Base-by-base conservation (phyloP, 2,888 invertebrate species). In the Parochlus steinenii region DNA sequence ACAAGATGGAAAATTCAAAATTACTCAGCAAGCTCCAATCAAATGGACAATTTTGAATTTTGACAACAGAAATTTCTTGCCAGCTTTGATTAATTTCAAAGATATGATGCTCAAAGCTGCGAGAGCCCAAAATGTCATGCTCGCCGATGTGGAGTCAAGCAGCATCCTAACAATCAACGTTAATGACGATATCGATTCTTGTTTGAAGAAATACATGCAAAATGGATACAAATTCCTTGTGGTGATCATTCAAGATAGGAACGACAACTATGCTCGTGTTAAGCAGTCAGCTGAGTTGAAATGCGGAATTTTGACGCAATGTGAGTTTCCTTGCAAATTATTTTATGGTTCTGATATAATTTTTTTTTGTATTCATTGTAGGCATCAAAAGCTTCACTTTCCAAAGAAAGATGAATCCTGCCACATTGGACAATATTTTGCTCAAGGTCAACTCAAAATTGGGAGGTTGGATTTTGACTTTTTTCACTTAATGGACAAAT, bases 401-500 rank as follows among this genome's bases (percentile, higher is more conserved):
- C 0, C 37, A 41, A 3, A 56, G 43, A 27, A 55, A 54, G 42
- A 57, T 75, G 50, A 75, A 70, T 43, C 47, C 48, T 0, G 63
- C 71, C 37, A 79, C 83, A 0, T 61, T 75, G 1, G 55, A 56
- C 1, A 86, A 85, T 48, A 75, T 86, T 40, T 51, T 83, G 11
- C 54, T 82, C 1, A 89, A 77, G 62, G 71, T 80, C 1, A 83
- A 83, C 49, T 72, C 82, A 0, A 92, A 92, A 55, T 49, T n/a
- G n/a, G n/a, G n/a, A n/a, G n/a, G n/a, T n/a, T n/a, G n/a, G n/a
- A n/a, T n/a, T n/a, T n/a, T n/a, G n/a, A n/a, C n/a, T n/a, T n/a
- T n/a, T n/a, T n/a, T n/a, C n/a, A n/a, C n/a, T 52, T 76, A 22
- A 44, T 35, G 1, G 49, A 44, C 1, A 74, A 74, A 1, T 65